Evolutionary conservation across 2,888 invertebrate species (phyloP).

Genomic region (Protophormia terraenovae): DNA sequence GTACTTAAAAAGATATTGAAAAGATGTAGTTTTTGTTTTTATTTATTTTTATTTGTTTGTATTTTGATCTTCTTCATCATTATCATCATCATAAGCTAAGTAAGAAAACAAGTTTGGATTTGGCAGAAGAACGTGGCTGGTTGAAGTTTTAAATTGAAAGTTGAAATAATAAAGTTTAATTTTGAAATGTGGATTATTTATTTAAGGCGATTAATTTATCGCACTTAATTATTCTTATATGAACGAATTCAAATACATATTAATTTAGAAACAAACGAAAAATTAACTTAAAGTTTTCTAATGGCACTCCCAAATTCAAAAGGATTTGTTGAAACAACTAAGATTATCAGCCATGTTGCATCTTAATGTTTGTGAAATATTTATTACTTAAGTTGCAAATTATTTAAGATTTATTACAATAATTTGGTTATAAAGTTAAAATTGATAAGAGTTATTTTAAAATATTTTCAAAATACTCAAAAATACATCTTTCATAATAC

Average conservation of each 20-base stretch:
- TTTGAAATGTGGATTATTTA: slow-evolving; percentile 10
- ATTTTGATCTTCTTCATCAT: background rate
- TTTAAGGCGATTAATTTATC: slow-evolving; percentile 18
- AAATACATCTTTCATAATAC: background rate
- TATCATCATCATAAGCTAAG: background rate
- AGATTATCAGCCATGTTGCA: background rate
- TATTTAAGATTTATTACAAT: background rate
- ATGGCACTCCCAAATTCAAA: background rate
- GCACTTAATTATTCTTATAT: background rate
- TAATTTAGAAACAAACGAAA: background rate
- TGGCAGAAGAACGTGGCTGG: slow-evolving; percentile 4
- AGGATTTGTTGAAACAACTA: background rate
- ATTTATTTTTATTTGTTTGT: background rate
- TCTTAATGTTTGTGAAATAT: background rate
- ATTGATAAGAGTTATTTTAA: no score
- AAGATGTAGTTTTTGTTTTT: background rate
- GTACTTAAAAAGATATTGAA: background rate
- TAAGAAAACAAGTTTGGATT: slow-evolving; percentile 29
- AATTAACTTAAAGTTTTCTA: background rate
- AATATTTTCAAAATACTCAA: background rate
- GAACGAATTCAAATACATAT: background rate
- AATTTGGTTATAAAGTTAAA: background rate
- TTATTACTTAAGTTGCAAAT: background rate
- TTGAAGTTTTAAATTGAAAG: slow-evolving; percentile 36
- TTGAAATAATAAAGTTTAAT: slow-evolving; percentile 26